Evolutionary conservation across 2,113 vertebrate species (phyloP).

Genomic region (Oryctolagus cuniculus): DNA sequence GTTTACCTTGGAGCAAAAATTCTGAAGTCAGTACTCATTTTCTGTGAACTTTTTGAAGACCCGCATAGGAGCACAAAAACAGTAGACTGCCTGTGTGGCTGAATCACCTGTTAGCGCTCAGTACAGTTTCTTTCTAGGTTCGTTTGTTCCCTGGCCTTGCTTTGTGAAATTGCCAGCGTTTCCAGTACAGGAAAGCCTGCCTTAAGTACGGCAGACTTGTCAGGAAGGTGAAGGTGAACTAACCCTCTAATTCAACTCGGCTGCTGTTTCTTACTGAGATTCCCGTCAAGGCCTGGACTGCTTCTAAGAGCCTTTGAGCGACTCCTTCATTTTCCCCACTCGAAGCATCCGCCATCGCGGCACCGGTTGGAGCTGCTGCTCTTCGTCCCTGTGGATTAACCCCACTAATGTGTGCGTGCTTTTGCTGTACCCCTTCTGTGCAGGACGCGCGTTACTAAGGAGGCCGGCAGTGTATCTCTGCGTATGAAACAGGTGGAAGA

Average conservation of each 20-base stretch:
- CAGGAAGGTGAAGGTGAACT: slow-evolving; percentile 37
- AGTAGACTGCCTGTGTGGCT: not conserved
- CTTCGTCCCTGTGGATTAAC: slow-evolving; percentile 84
- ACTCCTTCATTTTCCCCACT: slow-evolving; percentile 74
- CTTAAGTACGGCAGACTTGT: not conserved
- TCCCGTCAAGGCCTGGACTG: slow-evolving; percentile 71
- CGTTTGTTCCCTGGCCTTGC: slow-evolving; percentile 23
- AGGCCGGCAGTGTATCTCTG: slow-evolving; percentile 99
- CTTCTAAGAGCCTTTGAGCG: slow-evolving; percentile 80
- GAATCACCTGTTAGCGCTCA: not conserved
- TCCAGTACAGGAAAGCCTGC: not conserved
- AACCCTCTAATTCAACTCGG: slow-evolving; percentile 69
- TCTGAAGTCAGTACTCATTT: no score
- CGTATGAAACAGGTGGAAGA: slow-evolving; percentile 99
- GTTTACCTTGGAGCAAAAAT: no score
- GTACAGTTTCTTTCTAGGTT: not conserved
- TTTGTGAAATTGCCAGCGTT: not conserved
- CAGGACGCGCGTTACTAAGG: slow-evolving; percentile 97
- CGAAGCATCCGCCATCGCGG: slow-evolving; percentile 65
- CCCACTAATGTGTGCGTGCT: slow-evolving; percentile 91
- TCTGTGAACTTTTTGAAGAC: no score
- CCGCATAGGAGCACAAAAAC: not conserved
- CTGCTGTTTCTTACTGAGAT: slow-evolving; percentile 71
- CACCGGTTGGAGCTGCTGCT: slow-evolving; percentile 82
- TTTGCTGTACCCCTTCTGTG: slow-evolving; percentile 92